Percentiles rank a stretch among this genome's conserved stretches.
These are phyloP conservation scores for Bradypodion ventrale DNA, from an alignment of 2,797 vertebrate species.

Conservation along the genomic window DNA sequence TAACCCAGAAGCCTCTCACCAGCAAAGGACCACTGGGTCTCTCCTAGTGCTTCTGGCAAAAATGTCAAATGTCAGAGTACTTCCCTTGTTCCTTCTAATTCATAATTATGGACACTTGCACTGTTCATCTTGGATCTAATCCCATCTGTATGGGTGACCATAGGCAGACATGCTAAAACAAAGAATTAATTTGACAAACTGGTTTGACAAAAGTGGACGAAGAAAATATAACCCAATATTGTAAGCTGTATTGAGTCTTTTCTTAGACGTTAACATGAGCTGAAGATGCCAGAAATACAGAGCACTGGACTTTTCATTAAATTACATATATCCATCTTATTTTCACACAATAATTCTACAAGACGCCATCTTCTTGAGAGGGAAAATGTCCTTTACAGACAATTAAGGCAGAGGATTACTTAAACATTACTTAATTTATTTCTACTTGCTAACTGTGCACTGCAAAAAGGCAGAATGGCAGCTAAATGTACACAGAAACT, in stretches of 20 bases:
- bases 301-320: slow-evolving; percentile 1
- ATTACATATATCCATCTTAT: neutral
- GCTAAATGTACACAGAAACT: neutral
- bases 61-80: slow-evolving; percentile 14
- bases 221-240: accelerated
- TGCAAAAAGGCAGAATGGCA: neutral
- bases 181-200: slow-evolving; percentile 58
- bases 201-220: slow-evolving; percentile 25
- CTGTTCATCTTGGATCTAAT: slow-evolving; percentile 42
- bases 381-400: neutral
- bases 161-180: slow-evolving; percentile 60
- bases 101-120: slow-evolving; percentile 42
- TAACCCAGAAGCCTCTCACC: neutral
- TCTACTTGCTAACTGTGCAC: neutral
- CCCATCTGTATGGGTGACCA: slow-evolving; percentile 39
- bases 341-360: neutral
- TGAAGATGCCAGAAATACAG: neutral
- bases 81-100: slow-evolving; percentile 51
- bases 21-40: neutral
- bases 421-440: neutral
- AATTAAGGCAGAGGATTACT: neutral
- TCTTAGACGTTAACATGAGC: neutral
- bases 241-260: slow-evolving; percentile 19
- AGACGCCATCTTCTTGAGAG: too few relatives aligned
- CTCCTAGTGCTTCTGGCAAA: neutral